Percentiles rank a stretch among this genome's conserved stretches.
phyloP scores from a whole-genome alignment of 2,113 vertebrate genomes.

The Tachysurus vachellii region DNA sequence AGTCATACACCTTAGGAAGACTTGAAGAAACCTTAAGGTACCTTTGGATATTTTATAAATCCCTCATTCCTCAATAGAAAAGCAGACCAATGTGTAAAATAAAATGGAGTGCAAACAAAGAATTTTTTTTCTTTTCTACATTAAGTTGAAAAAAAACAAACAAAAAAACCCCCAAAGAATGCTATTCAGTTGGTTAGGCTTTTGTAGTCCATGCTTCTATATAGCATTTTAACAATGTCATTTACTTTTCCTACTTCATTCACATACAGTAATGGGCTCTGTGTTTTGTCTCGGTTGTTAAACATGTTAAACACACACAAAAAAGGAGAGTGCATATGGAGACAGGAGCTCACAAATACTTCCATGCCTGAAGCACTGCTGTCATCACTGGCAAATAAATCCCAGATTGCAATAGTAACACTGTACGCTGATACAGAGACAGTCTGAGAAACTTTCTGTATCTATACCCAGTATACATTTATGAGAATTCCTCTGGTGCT shows the following conservation, averaged over 20 bases:
- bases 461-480: not conserved
- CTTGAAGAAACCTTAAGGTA: not conserved
- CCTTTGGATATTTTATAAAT: not conserved
- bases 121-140: not conserved
- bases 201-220: not conserved
- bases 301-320: slow-evolving; percentile 15
- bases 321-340: not conserved
- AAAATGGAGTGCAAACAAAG: not conserved
- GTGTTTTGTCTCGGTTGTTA: not conserved
- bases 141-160: not conserved
- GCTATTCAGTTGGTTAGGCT: not conserved
- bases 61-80: not conserved
- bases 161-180: not conserved
- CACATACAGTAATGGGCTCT: not conserved
- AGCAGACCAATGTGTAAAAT: not conserved
- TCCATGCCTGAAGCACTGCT: slow-evolving; percentile 30
- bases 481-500: not conserved
- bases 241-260: slow-evolving; percentile 5
- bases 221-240: slow-evolving; percentile 27
- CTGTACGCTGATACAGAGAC: not conserved
- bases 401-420: slow-evolving; percentile 11
- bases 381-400: slow-evolving; percentile 39
- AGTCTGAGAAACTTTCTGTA: not conserved
- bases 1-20: not conserved
- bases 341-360: slow-evolving; percentile 33